Percentiles rank a stretch among this genome's conserved stretches.
Evolutionary conservation across 2,888 invertebrate species (phyloP).

Genomic region (Apodemia zela): DNA sequence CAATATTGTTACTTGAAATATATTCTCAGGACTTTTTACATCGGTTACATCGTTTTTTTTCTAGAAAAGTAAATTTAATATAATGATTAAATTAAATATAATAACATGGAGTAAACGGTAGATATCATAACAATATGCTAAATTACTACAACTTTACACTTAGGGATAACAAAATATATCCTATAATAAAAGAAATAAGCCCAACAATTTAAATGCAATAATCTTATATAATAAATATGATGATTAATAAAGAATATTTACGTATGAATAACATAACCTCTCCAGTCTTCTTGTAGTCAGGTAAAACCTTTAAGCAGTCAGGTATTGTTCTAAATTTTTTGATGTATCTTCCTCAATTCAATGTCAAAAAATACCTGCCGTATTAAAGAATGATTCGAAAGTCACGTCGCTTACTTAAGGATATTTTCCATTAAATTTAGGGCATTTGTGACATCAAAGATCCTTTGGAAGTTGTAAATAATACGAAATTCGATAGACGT

Average conservation of each 20-base stretch:
- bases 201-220: too few relatives aligned
- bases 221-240: too few relatives aligned
- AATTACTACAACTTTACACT: too few relatives aligned
- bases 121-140: too few relatives aligned
- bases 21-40: background rate
- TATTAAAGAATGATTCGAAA: constrained; percentile 30
- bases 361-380: background rate
- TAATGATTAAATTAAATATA: too few relatives aligned
- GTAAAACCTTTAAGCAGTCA: background rate
- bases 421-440: constrained; percentile 16
- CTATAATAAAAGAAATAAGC: too few relatives aligned
- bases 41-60: too few relatives aligned
- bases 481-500: constrained; percentile 10
- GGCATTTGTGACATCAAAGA: constrained; percentile 15
- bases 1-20: background rate
- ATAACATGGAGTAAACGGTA: too few relatives aligned
- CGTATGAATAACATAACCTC: too few relatives aligned
- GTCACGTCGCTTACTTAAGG: constrained; percentile 34
- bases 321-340: background rate
- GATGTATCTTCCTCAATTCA: background rate
- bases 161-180: too few relatives aligned
- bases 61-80: too few relatives aligned
- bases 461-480: constrained; percentile 13
- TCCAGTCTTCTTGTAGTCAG: background rate
- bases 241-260: too few relatives aligned